Percentiles rank a stretch among this genome's conserved stretches.
Conservation (phyloP, 2,113 vertebrate genomes). For the Pogonocichla stellata region DNA sequence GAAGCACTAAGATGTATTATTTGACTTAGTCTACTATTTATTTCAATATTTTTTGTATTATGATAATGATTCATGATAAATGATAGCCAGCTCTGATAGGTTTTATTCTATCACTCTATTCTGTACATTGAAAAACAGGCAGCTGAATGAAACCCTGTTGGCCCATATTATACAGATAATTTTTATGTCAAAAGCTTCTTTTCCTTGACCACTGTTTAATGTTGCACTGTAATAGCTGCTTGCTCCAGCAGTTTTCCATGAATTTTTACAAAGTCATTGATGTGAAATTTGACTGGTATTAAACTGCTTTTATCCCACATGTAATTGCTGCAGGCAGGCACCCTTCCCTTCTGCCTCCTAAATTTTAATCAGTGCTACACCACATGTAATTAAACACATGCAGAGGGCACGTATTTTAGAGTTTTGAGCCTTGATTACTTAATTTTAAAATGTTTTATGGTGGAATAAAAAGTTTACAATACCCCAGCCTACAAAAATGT, state of each 20-base stretch:
- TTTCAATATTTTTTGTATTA: not conserved
- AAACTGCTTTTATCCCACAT: not conserved
- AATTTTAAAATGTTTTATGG: slow-evolving; percentile 26
- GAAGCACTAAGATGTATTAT: not conserved
- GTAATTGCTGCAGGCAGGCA: not conserved
- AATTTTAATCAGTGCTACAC: not conserved
- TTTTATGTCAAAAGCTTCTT: not conserved
- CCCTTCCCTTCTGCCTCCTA: slow-evolving; percentile 20
- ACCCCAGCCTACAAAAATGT: not conserved
- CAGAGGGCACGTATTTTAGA: not conserved
- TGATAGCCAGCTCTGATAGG: not conserved
- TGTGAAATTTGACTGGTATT: slow-evolving; percentile 14
- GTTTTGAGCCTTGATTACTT: not conserved
- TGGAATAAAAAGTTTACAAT: slow-evolving; percentile 28
- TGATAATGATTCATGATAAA: not conserved
- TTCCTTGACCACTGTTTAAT: slow-evolving; percentile 10
- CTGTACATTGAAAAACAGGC: not conserved
- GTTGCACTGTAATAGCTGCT: not conserved
- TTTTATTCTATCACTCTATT: not conserved
- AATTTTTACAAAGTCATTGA: not conserved
- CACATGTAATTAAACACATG: slow-evolving; percentile 9
- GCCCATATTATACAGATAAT: not conserved
- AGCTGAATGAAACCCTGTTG: not conserved
- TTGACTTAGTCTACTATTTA: not conserved
- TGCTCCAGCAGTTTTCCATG: not conserved